A percentile compares a stretch with the other conserved stretches of the same genome.
phyloP scores from a whole-genome alignment of 1,140 invertebrate genomes.

The Neocloeon triangulifer region DNA sequence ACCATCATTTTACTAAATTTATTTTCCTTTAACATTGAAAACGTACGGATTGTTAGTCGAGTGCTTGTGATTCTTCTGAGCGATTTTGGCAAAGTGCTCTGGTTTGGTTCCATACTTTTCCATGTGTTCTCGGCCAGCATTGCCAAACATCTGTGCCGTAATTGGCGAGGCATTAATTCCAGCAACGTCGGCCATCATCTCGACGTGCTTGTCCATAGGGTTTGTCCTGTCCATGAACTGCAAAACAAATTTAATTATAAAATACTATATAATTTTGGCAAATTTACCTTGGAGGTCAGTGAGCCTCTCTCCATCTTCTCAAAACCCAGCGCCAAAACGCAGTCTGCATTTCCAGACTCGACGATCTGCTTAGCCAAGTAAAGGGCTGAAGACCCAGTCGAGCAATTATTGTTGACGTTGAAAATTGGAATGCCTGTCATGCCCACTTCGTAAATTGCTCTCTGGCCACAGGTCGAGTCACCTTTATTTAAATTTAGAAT shows the following conservation, averaged over 20 bases:
- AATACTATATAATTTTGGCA: background rate
- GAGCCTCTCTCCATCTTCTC: slow-evolving; percentile 96
- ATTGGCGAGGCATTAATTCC: slow-evolving; percentile 62
- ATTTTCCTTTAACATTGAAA: background rate
- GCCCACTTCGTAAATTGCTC: slow-evolving; percentile 83
- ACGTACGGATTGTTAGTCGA: slow-evolving; percentile 84
- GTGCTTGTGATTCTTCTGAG: slow-evolving; percentile 93
- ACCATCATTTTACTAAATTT: slow-evolving; percentile 6
- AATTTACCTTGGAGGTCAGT: slow-evolving; percentile 37
- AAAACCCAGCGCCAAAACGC: slow-evolving; percentile 83
- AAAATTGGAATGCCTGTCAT: slow-evolving; percentile 93
- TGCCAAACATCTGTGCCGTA: slow-evolving; percentile 90
- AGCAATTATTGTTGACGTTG: slow-evolving; percentile 98
- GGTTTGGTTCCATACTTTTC: slow-evolving; percentile 84
- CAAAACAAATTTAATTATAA: slow-evolving; percentile 10
- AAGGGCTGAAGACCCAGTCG: slow-evolving; percentile 84
- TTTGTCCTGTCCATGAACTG: slow-evolving; percentile 71
- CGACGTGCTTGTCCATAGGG: slow-evolving; percentile 83
- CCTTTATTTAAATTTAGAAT: no score
- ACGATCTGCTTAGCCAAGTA: slow-evolving; percentile 78
- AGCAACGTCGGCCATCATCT: slow-evolving; percentile 56
- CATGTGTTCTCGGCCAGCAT: slow-evolving; percentile 93
- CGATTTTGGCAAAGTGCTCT: slow-evolving; percentile 91
- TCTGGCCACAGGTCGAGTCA: slow-evolving; percentile 89
- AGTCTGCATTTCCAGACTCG: slow-evolving; percentile 60